Percentiles rank a stretch among this genome's conserved stretches.
phyloP scores from a whole-genome alignment of 2,113 vertebrate genomes.

The Alosa alosa region DNA sequence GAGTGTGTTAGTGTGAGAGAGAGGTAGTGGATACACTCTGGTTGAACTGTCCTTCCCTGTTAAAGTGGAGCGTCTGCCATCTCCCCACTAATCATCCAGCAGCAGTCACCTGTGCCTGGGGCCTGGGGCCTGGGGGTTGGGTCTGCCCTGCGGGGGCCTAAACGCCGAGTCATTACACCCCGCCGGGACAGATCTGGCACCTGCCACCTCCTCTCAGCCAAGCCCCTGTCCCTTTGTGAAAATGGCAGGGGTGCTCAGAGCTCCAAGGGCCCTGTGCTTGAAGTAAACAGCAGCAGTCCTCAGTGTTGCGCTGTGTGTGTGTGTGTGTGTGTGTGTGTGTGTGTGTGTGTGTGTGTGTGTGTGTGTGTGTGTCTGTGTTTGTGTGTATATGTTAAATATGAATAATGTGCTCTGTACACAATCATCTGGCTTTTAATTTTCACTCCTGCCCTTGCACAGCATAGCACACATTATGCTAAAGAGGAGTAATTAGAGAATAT shows the following conservation, averaged over 20 bases:
- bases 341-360: not conserved
- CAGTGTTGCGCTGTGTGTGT: not conserved
- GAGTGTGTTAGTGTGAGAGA: not conserved
- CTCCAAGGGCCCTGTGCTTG: not conserved
- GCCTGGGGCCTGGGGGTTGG: not conserved
- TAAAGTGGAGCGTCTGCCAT: not conserved
- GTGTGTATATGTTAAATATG: not conserved
- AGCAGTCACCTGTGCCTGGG: not conserved
- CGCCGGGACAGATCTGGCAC: not conserved
- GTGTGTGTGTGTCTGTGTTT: not conserved
- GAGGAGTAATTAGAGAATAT: not conserved
- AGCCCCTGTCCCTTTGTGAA: not conserved
- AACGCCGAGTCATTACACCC: constrained; percentile 6
- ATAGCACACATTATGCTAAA: constrained; percentile 9
- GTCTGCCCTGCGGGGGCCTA: not conserved
- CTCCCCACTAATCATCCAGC: constrained; percentile 1
- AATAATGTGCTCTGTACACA: not conserved
- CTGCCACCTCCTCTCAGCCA: not conserved
- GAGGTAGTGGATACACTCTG: not conserved
- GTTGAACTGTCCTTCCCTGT: constrained; percentile 2
- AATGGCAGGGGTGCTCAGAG: not conserved
- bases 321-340: not conserved
- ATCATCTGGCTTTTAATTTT: constrained; percentile 12
- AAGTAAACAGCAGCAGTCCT: not conserved
- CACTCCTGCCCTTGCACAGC: not conserved